Evolutionary conservation across 1,140 invertebrate genomes (phyloP), one percentile per base, ranked within the genome.

Genomic region (Globodera ellingtonae): DNA sequence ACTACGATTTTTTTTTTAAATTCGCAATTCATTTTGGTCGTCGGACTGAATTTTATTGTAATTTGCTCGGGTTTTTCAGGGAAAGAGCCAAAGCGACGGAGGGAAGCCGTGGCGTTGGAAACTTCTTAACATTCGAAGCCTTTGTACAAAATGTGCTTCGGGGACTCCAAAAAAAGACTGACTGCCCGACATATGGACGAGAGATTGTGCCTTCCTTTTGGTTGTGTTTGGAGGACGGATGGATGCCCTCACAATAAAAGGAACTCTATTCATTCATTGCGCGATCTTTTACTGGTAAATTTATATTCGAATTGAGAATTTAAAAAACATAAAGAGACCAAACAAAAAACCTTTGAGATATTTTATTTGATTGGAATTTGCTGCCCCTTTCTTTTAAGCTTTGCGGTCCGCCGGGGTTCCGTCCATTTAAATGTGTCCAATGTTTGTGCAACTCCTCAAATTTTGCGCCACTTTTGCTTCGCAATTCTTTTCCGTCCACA

Each of bases 21-120:
- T 24, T 35, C 35, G 35, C 35, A 35, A 24, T 35, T 35, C 35
- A 35, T 35, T 35, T 35, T 35, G 35, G 35, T 35, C 1, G 35
- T 35, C 35, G 35, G 35, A 35, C 1, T 35, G 35, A 35, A 35
- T 35, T 35, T 35, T 35, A 35, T 35, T 35, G 35, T 35, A 35
- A 35, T 35, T 35, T 35, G 35, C 3, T 35, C 35, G 1, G 1
- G 74, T 56, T 78, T 24, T 62, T 44, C 24, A 78, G 52, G 10
- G n/a, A 62, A 78, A 73, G 46, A 78, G 81, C 76, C 56, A 62
- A 62, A 62, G 18, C 15, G 6, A 7, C 78, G 78, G 35, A 70
- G 46, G 67, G 24, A 70, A 18, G 67, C 67, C 73, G 78, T 79
- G 76, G 78, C 70, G 21, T 35, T 35, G 48, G 78, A 78, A n/a